A percentile compares a stretch with the other conserved stretches of the same genome.
Conservation (phyloP, 2,888 invertebrate genomes). For the Microctonus brassicae region DNA sequence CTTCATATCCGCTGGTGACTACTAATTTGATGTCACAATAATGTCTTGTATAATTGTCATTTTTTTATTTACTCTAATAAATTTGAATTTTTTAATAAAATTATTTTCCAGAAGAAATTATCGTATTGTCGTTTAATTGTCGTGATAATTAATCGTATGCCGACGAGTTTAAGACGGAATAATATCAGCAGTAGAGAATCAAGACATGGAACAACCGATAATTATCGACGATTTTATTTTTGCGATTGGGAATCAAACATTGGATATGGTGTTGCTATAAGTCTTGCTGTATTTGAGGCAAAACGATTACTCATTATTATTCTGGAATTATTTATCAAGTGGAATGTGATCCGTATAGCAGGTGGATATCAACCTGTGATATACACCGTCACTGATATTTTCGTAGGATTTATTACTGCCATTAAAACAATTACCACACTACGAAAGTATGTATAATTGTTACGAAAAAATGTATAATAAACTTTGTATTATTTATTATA, state of each 20-base stretch:
- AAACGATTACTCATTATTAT: constrained; percentile 60
- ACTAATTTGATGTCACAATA: background rate
- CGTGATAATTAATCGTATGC: constrained; percentile 32
- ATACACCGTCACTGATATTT: constrained; percentile 54
- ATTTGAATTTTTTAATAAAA: background rate
- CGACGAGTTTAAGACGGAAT: constrained; percentile 35
- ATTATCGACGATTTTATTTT: constrained; percentile 39
- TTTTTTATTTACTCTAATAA: background rate
- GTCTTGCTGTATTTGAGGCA: constrained; percentile 58
- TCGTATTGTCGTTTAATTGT: background rate
- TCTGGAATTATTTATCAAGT: constrained; percentile 59
- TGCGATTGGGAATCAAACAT: constrained; percentile 56
- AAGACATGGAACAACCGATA: background rate
- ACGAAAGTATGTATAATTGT: constrained; percentile 51
- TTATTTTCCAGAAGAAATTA: background rate
- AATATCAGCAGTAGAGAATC: background rate
- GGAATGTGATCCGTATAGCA: constrained; percentile 59
- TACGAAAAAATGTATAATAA: background rate
- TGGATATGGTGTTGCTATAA: constrained; percentile 56
- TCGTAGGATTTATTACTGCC: constrained; percentile 58
- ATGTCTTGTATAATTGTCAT: background rate
- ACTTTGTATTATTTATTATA: too few relatives aligned
- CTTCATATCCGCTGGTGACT: constrained; percentile 32
- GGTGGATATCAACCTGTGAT: constrained; percentile 57
- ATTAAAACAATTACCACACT: constrained; percentile 54